Base-by-base conservation (phyloP, 2,797 vertebrate genomes). In the Bovichtus variegatus region DNA sequence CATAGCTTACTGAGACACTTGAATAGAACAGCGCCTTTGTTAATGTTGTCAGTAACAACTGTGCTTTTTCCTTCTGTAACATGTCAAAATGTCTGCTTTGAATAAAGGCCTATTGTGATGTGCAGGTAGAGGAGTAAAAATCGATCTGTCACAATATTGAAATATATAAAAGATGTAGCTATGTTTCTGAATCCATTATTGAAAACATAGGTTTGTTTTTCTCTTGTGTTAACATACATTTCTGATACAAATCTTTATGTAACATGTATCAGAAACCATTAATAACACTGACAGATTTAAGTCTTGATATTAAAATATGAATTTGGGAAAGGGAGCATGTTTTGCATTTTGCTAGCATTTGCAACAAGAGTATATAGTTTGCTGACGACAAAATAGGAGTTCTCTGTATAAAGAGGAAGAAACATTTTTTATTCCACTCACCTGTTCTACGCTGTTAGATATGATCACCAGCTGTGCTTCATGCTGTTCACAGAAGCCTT, bases 401-500 rank as follows among this genome's bases (percentile, higher is more conserved):
- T n/a, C n/a, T n/a, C n/a, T n/a, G 8, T 23, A 12, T 16, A 18
- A 38, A 64, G 27, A 27, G 12, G 46, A 27, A 57, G 0, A 50
- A 25, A 11, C 19, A 11, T 65, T 23, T 36, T 31, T 47, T 0
- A 2, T 10, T 65, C 19, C 58, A 78, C 50, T 80, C 58, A 80
- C 76, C 62, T 79, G 71, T 43, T 83, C 46, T 10, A 11, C 1
- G 3, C 0, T 0, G 3, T 31, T 69, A 6, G 72, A 72, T 54
- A 83, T 53, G 34, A 76, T 54, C 38, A 68, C 31, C 58, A 84
- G 23, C 0, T 64, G 11, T 55, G 59, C 40, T 46, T 23, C 27
- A 2, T 5, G 0, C 0, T 0, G 0, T 31, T 57, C 1, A 70
- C 77, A 80, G 11, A 2, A n/a, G n/a, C 0, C 0, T 0, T 0